Evolutionary conservation across 1,140 invertebrate genomes (phyloP).

Genomic region (Penaeus japonicus): DNA sequence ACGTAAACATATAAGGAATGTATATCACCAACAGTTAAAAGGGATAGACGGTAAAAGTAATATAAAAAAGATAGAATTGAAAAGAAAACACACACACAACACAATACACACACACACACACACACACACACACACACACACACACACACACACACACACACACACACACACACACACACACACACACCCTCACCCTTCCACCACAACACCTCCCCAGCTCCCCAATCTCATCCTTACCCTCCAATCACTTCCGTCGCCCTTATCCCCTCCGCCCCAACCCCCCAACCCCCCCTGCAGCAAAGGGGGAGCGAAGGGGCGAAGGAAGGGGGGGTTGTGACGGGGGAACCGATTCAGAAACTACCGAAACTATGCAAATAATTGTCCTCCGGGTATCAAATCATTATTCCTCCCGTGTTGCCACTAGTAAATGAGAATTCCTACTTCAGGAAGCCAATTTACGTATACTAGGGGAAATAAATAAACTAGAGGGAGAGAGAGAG

Average conservation of each 20-base stretch:
- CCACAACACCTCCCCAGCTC: background rate
- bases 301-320: background rate
- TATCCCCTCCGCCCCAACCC: background rate
- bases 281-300: background rate
- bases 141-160: no score
- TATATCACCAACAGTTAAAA: no score
- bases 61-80: no score
- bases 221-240: background rate
- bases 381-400: conserved; percentile 46
- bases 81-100: no score
- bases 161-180: no score
- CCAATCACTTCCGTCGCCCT: background rate
- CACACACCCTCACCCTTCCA: background rate
- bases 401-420: conserved; percentile 31
- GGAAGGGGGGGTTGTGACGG: background rate
- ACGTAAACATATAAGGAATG: no score
- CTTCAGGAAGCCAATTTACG: conserved; percentile 39
- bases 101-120: no score
- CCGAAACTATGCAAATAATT: conserved; percentile 47
- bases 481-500: conserved; percentile 10
- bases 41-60: no score
- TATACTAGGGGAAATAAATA: no score
- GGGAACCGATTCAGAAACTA: background rate
- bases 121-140: no score
- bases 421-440: conserved; percentile 35